Evolutionary conservation across 2,888 invertebrate species (phyloP), one percentile per base, ranked within the genome.

Genomic region (Cyclophora albipunctata): DNA sequence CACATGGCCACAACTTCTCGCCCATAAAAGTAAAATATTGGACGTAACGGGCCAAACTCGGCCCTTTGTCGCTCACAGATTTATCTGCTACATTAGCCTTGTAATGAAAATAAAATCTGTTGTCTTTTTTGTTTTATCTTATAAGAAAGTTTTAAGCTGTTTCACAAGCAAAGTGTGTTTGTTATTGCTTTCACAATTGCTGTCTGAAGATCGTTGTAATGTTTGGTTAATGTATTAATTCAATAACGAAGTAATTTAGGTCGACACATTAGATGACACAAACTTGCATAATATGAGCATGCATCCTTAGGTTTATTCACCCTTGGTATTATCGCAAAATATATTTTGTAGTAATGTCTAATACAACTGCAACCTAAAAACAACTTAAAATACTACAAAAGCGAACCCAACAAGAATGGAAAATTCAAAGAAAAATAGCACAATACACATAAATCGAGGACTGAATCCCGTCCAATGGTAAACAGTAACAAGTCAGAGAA

Each of bases 31-130:
- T 55, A 58, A 58, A 53, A 51, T 55, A 56, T 55, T 45, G 49
- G 40, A 43, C 40, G 46, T 40, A 44, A 34, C 45, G 34, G 44
- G 44, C 43, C 46, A 47, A 46, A 51, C 37, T 48, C 52, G 47
- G 51, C 47, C 56, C 47, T 54, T 54, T 57, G 55, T 59, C 54
- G 55, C 45, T 42, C 52, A 42, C 57, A 54, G 57, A 60, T 63
- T 63, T 60, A 62, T 62, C 53, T 53, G 43, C 45, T 49, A 56
- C 55, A 59, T 54, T 59, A 60, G 53, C 33, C 45, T 20, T 46
- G 47, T 42, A 46, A 45, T 48, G 46, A 34, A 46, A 50, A 49
- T 49, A 52, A 45, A 52, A 49, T 46, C 47, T 53, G 52, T 50
- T 45, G 49, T 51, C 48, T 50, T 45, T 45, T 42, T 45, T 51